Base-by-base conservation (phyloP, 2,888 invertebrate species). In the Dryadula phaetusa region DNA sequence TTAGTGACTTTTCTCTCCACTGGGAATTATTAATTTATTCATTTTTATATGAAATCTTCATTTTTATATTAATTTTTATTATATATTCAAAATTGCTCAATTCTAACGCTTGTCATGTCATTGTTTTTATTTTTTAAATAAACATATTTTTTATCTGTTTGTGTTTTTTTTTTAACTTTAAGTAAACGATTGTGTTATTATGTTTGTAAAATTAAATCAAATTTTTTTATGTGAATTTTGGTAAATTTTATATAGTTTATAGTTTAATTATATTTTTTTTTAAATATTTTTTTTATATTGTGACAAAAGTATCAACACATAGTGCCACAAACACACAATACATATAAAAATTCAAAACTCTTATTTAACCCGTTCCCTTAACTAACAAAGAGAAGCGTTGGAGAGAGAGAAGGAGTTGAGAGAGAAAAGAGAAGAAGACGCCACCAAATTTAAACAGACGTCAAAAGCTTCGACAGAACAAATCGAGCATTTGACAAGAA, bases 401-500 rank as follows among this genome's bases (percentile, higher is more conserved):
- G 87, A 82, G 77, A 83, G 92, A 75, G 92, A 92, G 79, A 87
- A 82, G 72, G 86, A 85, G 20, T 76, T 91, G 58, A 75, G 91
- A 56, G 87, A 88, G 79, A 87, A 83, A 80, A 84, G 87, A 60
- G 81, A 85, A 12, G 93, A 93, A 42, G 90, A 92, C 47, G 82
- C 83, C 0, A 75, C 85, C 22, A 90, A 84, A 75, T 77, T 90
- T 20, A 90, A 87, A 67, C 86, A 92, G 67, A 78, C 84, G 49
- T 93, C 94, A 72, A 89, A 92, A 47, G 90, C 93, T 28, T 85
- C 92, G 2, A 92, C 89, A 77, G 93, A 92, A 20, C 92, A 94
- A 66, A 88, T 94, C 8, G 94, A 94, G 56, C 94, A 94, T 79
- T 82, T 95, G 70, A 94, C 93, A 25, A 92, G 94, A 66, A 94